Conservation (phyloP, 1,140 invertebrate species). For the Anadara kagoshimensis region DNA sequence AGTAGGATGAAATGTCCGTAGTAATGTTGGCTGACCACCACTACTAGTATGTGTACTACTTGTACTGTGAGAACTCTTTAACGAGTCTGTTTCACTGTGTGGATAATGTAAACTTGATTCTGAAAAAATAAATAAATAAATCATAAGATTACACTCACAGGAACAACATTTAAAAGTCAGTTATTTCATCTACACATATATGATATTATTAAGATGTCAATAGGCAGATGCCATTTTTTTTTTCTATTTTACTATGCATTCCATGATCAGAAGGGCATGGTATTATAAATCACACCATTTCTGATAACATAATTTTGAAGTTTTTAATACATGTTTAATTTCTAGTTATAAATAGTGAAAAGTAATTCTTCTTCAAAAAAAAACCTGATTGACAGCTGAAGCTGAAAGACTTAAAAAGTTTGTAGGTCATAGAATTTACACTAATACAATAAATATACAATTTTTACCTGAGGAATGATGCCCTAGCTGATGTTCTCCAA, state of each 20-base stretch:
- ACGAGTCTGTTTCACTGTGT: conserved; percentile 67
- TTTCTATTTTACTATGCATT: no score
- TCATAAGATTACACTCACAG: no score
- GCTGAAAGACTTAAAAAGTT: background rate
- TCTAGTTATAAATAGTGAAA: no score
- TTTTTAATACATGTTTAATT: no score
- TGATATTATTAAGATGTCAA: no score
- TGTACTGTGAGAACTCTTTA: conserved; percentile 64
- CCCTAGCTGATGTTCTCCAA: conserved; percentile 49
- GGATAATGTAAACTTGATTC: conserved; percentile 59
- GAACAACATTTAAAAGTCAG: no score
- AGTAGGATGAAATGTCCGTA: conserved; percentile 59
- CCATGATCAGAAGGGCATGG: no score
- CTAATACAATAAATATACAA: background rate
- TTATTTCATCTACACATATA: no score
- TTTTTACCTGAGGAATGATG: conserved; percentile 48
- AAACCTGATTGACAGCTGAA: background rate
- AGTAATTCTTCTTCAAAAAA: no score
- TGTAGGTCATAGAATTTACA: background rate
- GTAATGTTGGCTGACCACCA: conserved; percentile 46
- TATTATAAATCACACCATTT: no score
- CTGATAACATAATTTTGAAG: no score
- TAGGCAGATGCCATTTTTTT: no score
- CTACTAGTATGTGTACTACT: conserved; percentile 54
- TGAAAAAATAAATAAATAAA: conserved; percentile 28